phyloP scores from a whole-genome alignment of 2,797 vertebrate genomes.

The Chelon auratus region DNA sequence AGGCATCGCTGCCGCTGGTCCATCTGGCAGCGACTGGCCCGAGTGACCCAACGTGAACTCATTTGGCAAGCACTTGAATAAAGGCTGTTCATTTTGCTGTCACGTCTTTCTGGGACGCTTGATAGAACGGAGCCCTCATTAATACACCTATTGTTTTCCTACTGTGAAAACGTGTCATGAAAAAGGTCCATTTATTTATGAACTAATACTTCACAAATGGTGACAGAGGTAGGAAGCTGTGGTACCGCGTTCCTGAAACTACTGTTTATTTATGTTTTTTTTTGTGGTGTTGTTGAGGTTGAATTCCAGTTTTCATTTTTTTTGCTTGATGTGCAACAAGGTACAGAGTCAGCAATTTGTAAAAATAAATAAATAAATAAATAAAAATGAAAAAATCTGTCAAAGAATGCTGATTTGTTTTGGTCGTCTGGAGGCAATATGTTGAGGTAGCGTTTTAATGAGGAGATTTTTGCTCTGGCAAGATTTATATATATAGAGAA shows the following conservation, averaged over 20 bases:
- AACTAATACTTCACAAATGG: neutral
- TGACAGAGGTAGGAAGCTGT: neutral
- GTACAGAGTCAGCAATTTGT: neutral
- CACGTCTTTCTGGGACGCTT: no score
- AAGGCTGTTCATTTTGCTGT: no score
- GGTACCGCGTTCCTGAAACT: neutral
- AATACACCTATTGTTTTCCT: no score
- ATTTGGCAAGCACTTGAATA: no score
- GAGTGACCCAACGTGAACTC: no score
- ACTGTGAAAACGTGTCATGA: no score
- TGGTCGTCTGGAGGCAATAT: neutral
- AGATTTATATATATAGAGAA: neutral
- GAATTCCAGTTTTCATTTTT: neutral
- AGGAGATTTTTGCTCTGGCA: constrained; percentile 1
- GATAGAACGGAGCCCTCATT: no score
- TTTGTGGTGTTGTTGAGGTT: neutral
- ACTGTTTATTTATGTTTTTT: neutral
- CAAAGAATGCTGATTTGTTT: constrained; percentile 5
- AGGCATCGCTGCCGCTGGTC: no score
- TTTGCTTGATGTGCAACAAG: neutral
- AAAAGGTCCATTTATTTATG: no score
- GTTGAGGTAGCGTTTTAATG: neutral
- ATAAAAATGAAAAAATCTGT: neutral
- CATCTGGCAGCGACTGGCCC: no score
- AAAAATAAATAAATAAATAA: neutral